These are phyloP conservation scores for Acrocephalus arundinaceus DNA, from an alignment of 2,113 vertebrate genomes.

Conservation along the genomic window DNA sequence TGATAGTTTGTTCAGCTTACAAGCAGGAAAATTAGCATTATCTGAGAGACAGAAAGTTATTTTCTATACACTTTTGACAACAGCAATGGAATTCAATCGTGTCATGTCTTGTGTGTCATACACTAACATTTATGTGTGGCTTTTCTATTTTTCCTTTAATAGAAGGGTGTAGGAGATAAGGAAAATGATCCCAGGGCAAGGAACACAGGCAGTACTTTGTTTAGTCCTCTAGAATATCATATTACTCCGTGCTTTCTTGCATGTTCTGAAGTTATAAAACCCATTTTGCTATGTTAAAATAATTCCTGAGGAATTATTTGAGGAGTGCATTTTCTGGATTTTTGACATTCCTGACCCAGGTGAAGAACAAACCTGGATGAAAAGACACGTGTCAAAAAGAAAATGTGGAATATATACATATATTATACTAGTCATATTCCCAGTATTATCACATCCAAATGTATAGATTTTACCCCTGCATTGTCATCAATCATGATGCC, in stretches of 20 bases:
- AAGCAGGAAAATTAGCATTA: neutral
- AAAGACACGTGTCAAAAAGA: neutral
- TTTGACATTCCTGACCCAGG: neutral
- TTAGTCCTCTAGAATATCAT: neutral
- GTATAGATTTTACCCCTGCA: neutral
- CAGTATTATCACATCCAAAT: neutral
- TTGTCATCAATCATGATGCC: neutral
- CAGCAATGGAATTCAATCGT: neutral
- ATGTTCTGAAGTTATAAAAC: neutral
- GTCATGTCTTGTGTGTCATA: neutral
- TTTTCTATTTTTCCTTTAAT: neutral
- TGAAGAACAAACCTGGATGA: neutral
- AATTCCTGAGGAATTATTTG: neutral
- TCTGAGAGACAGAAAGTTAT: neutral
- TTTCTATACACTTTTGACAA: neutral
- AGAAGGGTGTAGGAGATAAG: neutral
- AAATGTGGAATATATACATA: neutral
- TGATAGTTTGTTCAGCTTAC: neutral
- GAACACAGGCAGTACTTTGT: neutral
- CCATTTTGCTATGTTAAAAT: neutral
- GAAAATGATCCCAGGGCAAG: neutral
- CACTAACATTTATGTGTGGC: neutral
- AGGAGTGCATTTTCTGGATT: neutral
- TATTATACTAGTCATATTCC: neutral
- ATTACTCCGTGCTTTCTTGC: neutral